These are phyloP conservation scores for Sphenopsis melanotis DNA, from an alignment of 2,797 vertebrate species.

Conservation along the genomic window DNA sequence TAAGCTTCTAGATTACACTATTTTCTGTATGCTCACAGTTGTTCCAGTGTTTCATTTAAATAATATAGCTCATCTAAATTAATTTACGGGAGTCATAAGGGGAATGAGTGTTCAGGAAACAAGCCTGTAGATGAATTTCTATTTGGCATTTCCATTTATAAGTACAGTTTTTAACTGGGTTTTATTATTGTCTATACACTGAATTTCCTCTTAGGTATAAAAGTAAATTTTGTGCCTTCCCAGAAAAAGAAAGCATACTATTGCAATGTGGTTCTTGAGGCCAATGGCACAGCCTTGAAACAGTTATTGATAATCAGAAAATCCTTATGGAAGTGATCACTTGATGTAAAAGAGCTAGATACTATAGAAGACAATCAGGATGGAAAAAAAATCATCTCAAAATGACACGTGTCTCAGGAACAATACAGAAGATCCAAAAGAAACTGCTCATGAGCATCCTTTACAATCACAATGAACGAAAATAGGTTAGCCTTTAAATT, in stretches of 20 bases:
- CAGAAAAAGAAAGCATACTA: background rate
- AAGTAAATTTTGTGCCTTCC: background rate
- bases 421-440: background rate
- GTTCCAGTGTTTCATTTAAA: slow-evolving; percentile 15
- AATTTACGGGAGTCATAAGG: slow-evolving; percentile 6
- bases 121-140: background rate
- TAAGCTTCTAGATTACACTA: background rate
- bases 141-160: background rate
- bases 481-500: background rate
- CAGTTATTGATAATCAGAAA: background rate
- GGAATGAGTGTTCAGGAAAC: background rate
- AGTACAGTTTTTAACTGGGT: background rate
- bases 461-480: background rate
- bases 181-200: background rate
- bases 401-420: background rate
- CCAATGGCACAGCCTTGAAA: background rate
- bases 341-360: background rate
- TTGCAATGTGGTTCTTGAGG: background rate
- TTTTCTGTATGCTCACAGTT: background rate
- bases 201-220: background rate
- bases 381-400: background rate
- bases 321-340: background rate
- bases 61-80: slow-evolving; percentile 28
- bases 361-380: background rate
- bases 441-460: background rate